Conservation (phyloP, 2,888 invertebrate genomes). For the Beris morrisii region DNA sequence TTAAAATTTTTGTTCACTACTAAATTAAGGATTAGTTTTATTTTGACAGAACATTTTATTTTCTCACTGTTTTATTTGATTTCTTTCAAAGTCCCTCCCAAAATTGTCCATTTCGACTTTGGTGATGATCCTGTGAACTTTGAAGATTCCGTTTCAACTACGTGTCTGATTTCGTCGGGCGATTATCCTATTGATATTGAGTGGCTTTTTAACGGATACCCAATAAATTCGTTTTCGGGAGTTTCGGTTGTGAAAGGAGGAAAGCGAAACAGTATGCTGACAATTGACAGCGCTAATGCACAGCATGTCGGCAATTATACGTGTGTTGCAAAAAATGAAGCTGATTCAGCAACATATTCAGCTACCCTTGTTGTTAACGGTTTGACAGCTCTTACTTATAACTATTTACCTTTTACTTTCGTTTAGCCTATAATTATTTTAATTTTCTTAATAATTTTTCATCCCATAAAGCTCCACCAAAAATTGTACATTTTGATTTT, state of each 20-base stretch:
- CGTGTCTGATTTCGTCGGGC: conserved; percentile 72
- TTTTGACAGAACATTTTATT: conserved; percentile 14
- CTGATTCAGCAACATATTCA: conserved; percentile 69
- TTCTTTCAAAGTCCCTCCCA: conserved; percentile 66
- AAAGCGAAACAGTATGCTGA: conserved; percentile 61
- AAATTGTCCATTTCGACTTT: conserved; percentile 74
- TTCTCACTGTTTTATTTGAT: neutral
- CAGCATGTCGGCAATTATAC: conserved; percentile 76
- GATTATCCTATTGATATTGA: conserved; percentile 76
- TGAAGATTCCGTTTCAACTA: conserved; percentile 63
- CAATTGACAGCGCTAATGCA: conserved; percentile 68
- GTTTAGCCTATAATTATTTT: neutral
- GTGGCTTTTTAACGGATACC: conserved; percentile 69
- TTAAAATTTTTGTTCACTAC: neutral
- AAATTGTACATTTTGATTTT: conserved; percentile 74
- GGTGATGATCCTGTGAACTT: conserved; percentile 72
- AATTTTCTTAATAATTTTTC: conserved; percentile 12
- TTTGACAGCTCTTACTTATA: conserved; percentile 50
- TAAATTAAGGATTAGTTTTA: conserved; percentile 11
- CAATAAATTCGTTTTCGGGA: conserved; percentile 50
- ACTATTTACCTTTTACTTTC: conserved; percentile 15
- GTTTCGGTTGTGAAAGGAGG: conserved; percentile 55
- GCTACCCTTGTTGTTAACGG: conserved; percentile 75
- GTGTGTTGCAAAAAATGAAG: conserved; percentile 73
- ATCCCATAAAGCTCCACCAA: conserved; percentile 67